Evolutionary conservation across 2,888 invertebrate species (phyloP), one percentile per base, ranked within the genome.

Genomic region (Bellardia pandia): DNA sequence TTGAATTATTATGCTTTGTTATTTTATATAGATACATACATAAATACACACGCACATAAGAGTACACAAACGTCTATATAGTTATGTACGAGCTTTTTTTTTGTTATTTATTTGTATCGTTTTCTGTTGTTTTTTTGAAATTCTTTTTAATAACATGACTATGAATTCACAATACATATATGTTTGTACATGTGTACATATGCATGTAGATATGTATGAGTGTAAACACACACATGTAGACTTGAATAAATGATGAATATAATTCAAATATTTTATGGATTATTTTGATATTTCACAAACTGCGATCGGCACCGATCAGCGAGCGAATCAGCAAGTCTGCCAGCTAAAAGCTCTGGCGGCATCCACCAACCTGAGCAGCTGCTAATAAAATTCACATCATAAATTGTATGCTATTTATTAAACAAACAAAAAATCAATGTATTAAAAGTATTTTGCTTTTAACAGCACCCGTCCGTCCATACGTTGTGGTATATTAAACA

Each of bases 231-330:
- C 40, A 51, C 58, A 81, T 40, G 56, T 11, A 53, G 42, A 74
- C 8, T 72, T 77, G 30, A 77, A 33, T 23, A 60, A 74, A 77
- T 64, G 11, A 51, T 77, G 56, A 53, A 68, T 60, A 71, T 69
- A 69, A 69, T 53, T 72, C 40, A 58, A 66, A 74, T 40, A 51
- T 60, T 75, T 82, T 75, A 75, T 68, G 66, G 45, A 68, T 82
- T 82, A 51, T 68, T 82, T 82, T 66, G 62, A 69, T 82, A 82
- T 82, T 86, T 86, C 77, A 69, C 78, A 86, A 86, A 62, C 8
- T 74, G 33, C 48, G 56, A 81, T 66, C 23, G 64, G 42, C 14
- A 30, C 30, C 56, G 68, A 56, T 16, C 62, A 62, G 53, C 13
- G 14, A 78, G 6, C 16, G 48, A 30, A 13, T 9, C 9, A 48